phyloP scores from a whole-genome alignment of 1,140 invertebrate genomes.

The Mylabris phalerata region DNA sequence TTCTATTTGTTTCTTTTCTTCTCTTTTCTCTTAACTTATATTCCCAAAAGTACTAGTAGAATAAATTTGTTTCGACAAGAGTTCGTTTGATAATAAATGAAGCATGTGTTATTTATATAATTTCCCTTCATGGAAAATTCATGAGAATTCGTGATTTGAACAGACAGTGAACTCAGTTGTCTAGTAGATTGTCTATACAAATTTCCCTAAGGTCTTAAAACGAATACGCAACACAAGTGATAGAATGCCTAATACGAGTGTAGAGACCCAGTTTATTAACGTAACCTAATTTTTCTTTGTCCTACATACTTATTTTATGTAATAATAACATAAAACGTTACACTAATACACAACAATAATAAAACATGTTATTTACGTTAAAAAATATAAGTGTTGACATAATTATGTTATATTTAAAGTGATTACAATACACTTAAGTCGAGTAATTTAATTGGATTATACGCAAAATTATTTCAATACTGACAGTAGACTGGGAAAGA shows the following conservation, averaged over 20 bases:
- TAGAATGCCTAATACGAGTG: conserved; percentile 10
- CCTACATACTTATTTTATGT: neutral
- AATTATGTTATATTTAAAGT: no score
- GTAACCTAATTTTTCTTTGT: conserved; percentile 5
- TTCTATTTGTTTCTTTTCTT: no score
- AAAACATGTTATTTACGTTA: no score
- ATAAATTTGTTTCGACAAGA: neutral
- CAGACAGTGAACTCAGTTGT: conserved; percentile 10
- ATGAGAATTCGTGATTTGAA: conserved; percentile 14
- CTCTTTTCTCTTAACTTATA: no score
- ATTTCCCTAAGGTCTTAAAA: conserved; percentile 16
- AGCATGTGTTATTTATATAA: conserved; percentile 12
- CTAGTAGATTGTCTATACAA: conserved; percentile 16
- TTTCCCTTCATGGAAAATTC: conserved; percentile 12
- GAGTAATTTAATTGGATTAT: no score
- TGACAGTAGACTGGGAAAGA: no score
- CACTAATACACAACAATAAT: no score
- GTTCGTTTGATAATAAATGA: conserved; percentile 5
- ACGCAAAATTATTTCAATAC: no score
- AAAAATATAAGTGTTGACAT: no score
- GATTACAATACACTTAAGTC: no score
- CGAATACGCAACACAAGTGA: conserved; percentile 15
- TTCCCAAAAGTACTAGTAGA: no score
- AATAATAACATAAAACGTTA: no score
- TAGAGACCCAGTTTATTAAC: conserved; percentile 2